A percentile compares a stretch with the other conserved stretches of the same genome.
Conservation (phyloP, 2,797 vertebrate species). For the Rhyacichthys aspro region DNA sequence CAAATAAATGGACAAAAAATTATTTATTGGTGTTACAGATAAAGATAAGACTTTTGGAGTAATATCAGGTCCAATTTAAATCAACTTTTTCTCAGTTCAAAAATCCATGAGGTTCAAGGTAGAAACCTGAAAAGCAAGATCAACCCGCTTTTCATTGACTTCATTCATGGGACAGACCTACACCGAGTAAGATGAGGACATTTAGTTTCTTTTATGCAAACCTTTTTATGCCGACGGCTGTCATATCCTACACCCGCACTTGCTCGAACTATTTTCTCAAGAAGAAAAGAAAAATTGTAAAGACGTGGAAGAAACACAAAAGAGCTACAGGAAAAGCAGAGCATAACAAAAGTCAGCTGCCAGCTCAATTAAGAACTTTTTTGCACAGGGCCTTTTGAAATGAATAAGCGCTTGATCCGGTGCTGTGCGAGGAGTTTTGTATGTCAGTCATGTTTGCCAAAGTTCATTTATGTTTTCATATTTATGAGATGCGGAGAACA, state of each 20-base stretch:
- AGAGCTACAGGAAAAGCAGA: conserved; percentile 36
- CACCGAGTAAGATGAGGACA: conserved; percentile 44
- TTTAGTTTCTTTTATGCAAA: conserved; percentile 56
- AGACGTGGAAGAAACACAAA: conserved; percentile 44
- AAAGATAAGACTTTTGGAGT: neutral
- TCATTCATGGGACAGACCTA: conserved; percentile 37
- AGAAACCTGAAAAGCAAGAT: conserved; percentile 1
- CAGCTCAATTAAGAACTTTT: conserved; percentile 29
- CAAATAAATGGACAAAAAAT: neutral
- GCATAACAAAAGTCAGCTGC: conserved; percentile 44
- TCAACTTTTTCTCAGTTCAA: too few relatives aligned
- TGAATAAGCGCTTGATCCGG: conserved; percentile 18
- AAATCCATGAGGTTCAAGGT: too few relatives aligned
- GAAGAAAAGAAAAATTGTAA: conserved; percentile 43
- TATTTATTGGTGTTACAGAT: neutral
- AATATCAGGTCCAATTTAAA: too few relatives aligned
- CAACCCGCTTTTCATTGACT: conserved; percentile 31
- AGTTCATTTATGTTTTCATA: conserved; percentile 18
- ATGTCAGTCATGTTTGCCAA: conserved; percentile 20
- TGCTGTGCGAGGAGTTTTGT: conserved; percentile 6
- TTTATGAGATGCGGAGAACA: conserved; percentile 4
- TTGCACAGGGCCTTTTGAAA: conserved; percentile 26
- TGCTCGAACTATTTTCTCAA: conserved; percentile 35
- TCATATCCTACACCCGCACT: conserved; percentile 51
- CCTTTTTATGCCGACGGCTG: conserved; percentile 50